phyloP scores from a whole-genome alignment of 2,888 invertebrate genomes.

The Andricus quercusramuli region DNA sequence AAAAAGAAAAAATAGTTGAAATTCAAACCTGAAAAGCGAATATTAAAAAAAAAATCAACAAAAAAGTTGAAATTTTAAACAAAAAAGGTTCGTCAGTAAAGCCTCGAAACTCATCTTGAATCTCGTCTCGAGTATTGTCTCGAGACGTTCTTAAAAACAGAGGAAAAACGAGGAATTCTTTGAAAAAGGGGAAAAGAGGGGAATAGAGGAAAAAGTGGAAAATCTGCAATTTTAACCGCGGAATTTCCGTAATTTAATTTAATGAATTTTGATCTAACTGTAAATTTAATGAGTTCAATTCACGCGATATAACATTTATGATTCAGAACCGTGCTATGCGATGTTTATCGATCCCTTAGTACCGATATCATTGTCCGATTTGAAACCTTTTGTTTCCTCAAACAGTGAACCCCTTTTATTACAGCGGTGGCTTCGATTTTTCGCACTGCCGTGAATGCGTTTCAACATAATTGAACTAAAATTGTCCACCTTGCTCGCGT shows the following conservation, averaged over 20 bases:
- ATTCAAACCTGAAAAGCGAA: no score
- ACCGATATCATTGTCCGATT: constrained; percentile 32
- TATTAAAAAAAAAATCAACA: no score
- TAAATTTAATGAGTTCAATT: background rate
- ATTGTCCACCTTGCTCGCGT: constrained; percentile 22
- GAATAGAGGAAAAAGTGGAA: no score
- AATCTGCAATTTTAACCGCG: background rate
- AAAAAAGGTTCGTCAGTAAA: no score
- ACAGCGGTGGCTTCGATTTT: constrained; percentile 27
- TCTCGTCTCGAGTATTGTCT: no score
- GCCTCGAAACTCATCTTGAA: no score
- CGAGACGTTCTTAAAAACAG: no score
- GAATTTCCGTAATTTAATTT: background rate
- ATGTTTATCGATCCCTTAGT: constrained; percentile 34
- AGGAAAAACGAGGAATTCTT: background rate
- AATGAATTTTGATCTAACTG: no score
- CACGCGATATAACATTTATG: constrained; percentile 16
- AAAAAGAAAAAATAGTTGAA: no score
- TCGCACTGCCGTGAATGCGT: background rate
- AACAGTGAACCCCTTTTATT: background rate
- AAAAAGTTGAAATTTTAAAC: no score
- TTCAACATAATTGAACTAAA: constrained; percentile 19
- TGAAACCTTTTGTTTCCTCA: constrained; percentile 31
- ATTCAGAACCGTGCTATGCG: constrained; percentile 12
- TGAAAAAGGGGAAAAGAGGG: no score